These are phyloP conservation scores for Hiodon tergisus DNA, from an alignment of 2,113 vertebrate genomes.

Conservation along the genomic window DNA sequence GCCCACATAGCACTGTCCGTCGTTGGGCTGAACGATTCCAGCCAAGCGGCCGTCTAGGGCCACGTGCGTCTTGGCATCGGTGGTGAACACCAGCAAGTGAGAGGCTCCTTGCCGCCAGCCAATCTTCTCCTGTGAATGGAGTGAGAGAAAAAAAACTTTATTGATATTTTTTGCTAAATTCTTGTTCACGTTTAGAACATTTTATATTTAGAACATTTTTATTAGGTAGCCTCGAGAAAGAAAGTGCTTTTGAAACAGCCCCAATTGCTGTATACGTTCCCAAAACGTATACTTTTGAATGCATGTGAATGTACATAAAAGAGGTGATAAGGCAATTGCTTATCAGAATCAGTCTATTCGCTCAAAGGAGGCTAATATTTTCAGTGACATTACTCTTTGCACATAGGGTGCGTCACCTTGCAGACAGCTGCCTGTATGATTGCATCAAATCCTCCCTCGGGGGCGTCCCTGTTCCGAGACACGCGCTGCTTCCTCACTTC, in stretches of 20 bases:
- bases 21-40: constrained; percentile 87
- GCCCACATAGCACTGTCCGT: constrained; percentile 82
- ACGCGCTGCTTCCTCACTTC: constrained; percentile 89
- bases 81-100: constrained; percentile 91
- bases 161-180: no score
- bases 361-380: neutral
- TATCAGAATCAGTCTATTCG: no score
- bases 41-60: constrained; percentile 89
- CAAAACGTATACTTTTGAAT: no score
- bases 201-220: no score
- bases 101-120: constrained; percentile 93
- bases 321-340: no score
- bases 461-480: constrained; percentile 88
- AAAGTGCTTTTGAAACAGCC: no score
- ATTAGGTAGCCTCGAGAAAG: no score
- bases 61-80: constrained; percentile 91
- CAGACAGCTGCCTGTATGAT: constrained; percentile 95
- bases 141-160: neutral
- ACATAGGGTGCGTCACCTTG: constrained; percentile 57
- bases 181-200: no score
- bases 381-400: neutral
- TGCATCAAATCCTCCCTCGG: constrained; percentile 93
- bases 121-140: constrained; percentile 73
- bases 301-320: no score
- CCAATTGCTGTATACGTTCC: no score